Evolutionary conservation across 2,888 invertebrate genomes (phyloP).

Genomic region (Andrena fulva): DNA sequence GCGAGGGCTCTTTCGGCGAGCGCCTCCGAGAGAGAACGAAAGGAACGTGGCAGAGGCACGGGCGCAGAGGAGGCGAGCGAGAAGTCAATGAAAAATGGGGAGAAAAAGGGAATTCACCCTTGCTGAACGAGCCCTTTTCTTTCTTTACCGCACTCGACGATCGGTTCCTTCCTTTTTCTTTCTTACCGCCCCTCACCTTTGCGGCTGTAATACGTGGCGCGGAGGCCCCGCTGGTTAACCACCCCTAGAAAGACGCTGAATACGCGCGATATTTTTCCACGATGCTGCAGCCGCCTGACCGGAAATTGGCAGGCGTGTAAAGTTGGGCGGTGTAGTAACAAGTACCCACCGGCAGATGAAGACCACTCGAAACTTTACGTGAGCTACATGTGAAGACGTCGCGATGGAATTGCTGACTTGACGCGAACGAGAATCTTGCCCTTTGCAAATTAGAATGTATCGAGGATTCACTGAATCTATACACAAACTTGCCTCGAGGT

Average conservation of each 20-base stretch:
- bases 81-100: slow-evolving; percentile 36
- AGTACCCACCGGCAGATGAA: slow-evolving; percentile 8
- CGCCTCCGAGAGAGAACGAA: neutral
- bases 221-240: slow-evolving; percentile 52
- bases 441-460: too few relatives aligned
- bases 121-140: slow-evolving; percentile 50
- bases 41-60: neutral
- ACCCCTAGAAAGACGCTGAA: slow-evolving; percentile 67
- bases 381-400: neutral
- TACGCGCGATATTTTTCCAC: slow-evolving; percentile 66
- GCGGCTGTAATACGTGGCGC: slow-evolving; percentile 32
- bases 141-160: slow-evolving; percentile 22
- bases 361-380: neutral
- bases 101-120: slow-evolving; percentile 33
- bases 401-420: neutral
- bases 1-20: slow-evolving; percentile 32
- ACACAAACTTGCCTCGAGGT: too few relatives aligned
- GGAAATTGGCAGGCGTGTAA: slow-evolving; percentile 66
- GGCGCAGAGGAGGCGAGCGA: slow-evolving; percentile 1
- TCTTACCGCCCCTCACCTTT: neutral
- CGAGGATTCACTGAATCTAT: too few relatives aligned
- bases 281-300: slow-evolving; percentile 32
- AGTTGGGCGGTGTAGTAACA: slow-evolving; percentile 16
- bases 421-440: neutral
- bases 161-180: slow-evolving; percentile 25